Evolutionary conservation across 2,888 invertebrate genomes (phyloP), one percentile per base, ranked within the genome.

Genomic region (Gonocerus acuteangulatus): DNA sequence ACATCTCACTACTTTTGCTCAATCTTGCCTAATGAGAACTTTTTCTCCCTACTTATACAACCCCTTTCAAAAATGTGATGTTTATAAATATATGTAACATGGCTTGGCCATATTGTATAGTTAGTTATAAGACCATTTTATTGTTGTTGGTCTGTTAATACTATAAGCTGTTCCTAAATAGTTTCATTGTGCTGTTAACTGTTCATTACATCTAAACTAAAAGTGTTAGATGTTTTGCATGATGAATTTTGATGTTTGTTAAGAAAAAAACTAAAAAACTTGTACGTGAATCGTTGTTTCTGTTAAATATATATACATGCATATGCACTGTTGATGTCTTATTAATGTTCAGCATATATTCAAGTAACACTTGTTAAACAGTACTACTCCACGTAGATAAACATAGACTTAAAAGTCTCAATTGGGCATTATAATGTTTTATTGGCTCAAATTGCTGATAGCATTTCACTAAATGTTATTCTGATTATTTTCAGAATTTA

Each of bases 11-110:
- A 2, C 39, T 45, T 45, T 57, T 57, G 57, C 57, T 57, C 57
- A 57, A 57, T 45, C 44, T 57, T 57, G 57, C 57, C 57, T 45
- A 57, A 45, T n/a, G 36, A 27, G 19, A 36, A 51, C 19, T 34
- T 32, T 18, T 51, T 51, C 19, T 51, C 21, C 11, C 11, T 7
- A 11, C 47, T 11, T 2, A n/a, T 7, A 7, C 15, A 7, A 39
- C 42, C 21, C 23, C 15, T 16, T 1, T 15, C 39, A 22, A 39
- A 22, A 1, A 42, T 54, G 22, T 54, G 22, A 54, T 54, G 19
- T 42, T 42, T 16, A 6, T 36, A 36, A 7, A n/a, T 11, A 16
- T 18, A 6, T 6, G 9, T 3, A 39, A 39, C 13, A 36, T n/a
- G 21, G 15, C 13, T 13, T 19, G 2, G 15, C 15, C 21, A 21